Conservation (phyloP, 1,140 invertebrate genomes). For the Ectropis grisescens region DNA sequence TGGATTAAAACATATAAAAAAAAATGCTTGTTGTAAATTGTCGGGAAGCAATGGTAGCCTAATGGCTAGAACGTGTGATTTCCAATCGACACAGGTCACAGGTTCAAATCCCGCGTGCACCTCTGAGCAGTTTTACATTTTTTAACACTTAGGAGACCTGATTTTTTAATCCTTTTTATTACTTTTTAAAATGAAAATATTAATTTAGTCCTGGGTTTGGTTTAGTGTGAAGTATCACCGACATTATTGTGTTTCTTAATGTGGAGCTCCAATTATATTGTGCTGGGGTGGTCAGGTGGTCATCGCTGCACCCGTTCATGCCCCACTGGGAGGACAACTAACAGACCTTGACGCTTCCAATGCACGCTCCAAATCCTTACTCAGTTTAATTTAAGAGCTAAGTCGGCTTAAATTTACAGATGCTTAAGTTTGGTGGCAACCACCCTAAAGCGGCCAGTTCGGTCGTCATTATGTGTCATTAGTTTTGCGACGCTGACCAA, state of each 20-base stretch:
- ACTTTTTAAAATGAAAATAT: too few relatives aligned
- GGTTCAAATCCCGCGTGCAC: too few relatives aligned
- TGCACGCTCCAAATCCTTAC: constrained; percentile 7
- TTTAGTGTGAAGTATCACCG: too few relatives aligned
- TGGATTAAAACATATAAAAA: too few relatives aligned
- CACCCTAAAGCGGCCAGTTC: constrained; percentile 45
- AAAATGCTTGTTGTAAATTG: too few relatives aligned
- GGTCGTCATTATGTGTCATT: constrained; percentile 67
- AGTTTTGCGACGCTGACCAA: constrained; percentile 69
- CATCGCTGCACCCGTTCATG: constrained; percentile 29
- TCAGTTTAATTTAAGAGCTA: constrained; percentile 18
- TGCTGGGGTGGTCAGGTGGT: constrained; percentile 46
- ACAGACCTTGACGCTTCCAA: constrained; percentile 49
- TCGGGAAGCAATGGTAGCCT: too few relatives aligned
- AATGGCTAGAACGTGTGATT: too few relatives aligned
- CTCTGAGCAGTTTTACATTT: too few relatives aligned
- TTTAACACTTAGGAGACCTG: too few relatives aligned
- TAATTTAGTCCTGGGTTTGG: too few relatives aligned
- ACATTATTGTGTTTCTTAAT: neutral
- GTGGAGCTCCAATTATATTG: constrained; percentile 36
- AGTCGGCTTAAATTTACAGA: constrained; percentile 8
- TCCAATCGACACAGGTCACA: too few relatives aligned
- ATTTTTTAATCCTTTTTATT: too few relatives aligned
- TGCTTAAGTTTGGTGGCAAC: constrained; percentile 11
- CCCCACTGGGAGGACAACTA: constrained; percentile 43